These are phyloP conservation scores for Heliconius nattereri DNA, from an alignment of 1,140 invertebrate species.

Conservation along the genomic window DNA sequence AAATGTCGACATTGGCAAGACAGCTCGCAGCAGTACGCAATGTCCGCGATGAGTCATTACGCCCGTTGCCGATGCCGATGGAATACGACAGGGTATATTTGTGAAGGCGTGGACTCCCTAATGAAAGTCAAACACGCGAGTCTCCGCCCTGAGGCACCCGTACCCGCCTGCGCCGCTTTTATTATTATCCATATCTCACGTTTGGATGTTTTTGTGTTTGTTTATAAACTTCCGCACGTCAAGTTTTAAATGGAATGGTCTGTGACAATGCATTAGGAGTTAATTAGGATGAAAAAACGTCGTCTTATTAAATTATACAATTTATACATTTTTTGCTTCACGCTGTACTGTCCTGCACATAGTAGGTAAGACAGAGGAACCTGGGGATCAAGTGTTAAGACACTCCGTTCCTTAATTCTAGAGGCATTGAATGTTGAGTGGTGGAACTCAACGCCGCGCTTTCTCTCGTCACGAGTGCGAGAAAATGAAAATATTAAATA, in stretches of 20 bases:
- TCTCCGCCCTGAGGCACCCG: conserved; percentile 45
- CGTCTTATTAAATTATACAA: not conserved
- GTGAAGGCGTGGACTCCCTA: conserved; percentile 63
- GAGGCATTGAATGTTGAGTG: too few relatives aligned
- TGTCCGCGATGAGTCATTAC: conserved; percentile 48
- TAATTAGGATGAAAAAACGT: conserved; percentile 5
- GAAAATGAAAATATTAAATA: too few relatives aligned
- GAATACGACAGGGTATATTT: conserved; percentile 60
- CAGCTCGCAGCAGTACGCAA: conserved; percentile 21
- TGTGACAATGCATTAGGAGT: conserved; percentile 20
- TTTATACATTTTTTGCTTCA: too few relatives aligned
- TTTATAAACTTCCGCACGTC: conserved; percentile 36
- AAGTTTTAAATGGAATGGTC: conserved; percentile 1
- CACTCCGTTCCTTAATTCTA: too few relatives aligned
- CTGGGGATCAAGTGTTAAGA: too few relatives aligned
- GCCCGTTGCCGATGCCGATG: conserved; percentile 38
- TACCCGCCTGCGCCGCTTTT: conserved; percentile 2
- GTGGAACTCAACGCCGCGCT: too few relatives aligned
- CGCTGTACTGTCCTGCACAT: too few relatives aligned
- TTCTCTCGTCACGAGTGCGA: too few relatives aligned
- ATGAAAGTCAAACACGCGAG: conserved; percentile 74
- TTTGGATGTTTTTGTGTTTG: conserved; percentile 29
- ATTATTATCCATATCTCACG: conserved; percentile 30
- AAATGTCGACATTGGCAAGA: conserved; percentile 13
- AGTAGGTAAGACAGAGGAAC: too few relatives aligned